Conservation (phyloP, 53 echinoderm and acorn worm species). For the Paracentrotus lividus region DNA sequence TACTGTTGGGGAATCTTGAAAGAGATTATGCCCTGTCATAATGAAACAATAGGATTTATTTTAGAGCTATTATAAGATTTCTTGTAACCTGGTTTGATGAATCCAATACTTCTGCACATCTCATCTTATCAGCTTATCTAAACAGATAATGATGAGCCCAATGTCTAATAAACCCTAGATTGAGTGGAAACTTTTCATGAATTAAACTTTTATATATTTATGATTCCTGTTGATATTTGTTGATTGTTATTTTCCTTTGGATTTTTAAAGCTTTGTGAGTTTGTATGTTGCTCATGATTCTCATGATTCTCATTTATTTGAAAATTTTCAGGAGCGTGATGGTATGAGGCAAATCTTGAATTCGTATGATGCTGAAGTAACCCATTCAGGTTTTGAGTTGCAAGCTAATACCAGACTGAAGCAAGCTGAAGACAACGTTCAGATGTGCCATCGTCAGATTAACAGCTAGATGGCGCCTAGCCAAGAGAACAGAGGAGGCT, state of each 20-base stretch:
- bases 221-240: background rate
- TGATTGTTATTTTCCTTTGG: slow-evolving; percentile 41
- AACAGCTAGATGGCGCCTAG: slow-evolving; percentile 77
- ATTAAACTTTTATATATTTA: background rate
- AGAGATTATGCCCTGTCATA: too few relatives aligned
- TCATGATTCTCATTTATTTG: background rate
- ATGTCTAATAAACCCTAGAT: too few relatives aligned
- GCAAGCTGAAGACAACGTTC: slow-evolving; percentile 81
- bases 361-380: slow-evolving; percentile 83
- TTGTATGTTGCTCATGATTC: background rate
- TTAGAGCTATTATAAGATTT: too few relatives aligned
- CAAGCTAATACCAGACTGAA: slow-evolving; percentile 77
- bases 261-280: slow-evolving; percentile 53
- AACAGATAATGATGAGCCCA: too few relatives aligned
- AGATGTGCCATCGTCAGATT: slow-evolving; percentile 80
- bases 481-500: slow-evolving; percentile 69
- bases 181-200: background rate
- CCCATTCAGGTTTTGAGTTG: slow-evolving; percentile 77
- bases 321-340: slow-evolving; percentile 78
- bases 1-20: too few relatives aligned
- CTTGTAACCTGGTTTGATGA: too few relatives aligned
- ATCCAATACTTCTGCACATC: too few relatives aligned
- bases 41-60: too few relatives aligned
- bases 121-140: too few relatives aligned
- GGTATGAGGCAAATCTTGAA: slow-evolving; percentile 84